phyloP scores from a whole-genome alignment of 2,888 invertebrate species.

The Tetramorium bicarinatum region DNA sequence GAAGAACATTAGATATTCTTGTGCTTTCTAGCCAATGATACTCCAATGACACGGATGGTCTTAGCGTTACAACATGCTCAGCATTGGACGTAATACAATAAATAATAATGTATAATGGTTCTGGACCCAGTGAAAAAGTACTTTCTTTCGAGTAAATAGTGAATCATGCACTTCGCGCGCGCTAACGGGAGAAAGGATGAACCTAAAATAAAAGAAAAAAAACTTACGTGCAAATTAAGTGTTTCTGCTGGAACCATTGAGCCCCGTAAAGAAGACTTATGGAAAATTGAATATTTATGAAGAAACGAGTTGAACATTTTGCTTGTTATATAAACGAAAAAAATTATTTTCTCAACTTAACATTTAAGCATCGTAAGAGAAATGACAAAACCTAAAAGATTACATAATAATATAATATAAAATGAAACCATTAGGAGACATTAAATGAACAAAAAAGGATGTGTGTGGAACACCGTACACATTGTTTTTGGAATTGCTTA shows the following conservation, averaged over 20 bases:
- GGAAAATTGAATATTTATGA: constrained; percentile 75
- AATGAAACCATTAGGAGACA: constrained; percentile 77
- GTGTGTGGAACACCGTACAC: constrained; percentile 72
- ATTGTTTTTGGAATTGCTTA: constrained; percentile 78
- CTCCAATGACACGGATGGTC: constrained; percentile 67
- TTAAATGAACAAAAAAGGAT: constrained; percentile 61
- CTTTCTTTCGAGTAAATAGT: constrained; percentile 67
- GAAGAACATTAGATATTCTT: constrained; percentile 60
- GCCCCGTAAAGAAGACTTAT: constrained; percentile 72
- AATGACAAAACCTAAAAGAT: constrained; percentile 75
- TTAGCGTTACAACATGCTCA: constrained; percentile 73
- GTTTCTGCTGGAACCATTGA: constrained; percentile 76
- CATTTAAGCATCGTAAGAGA: constrained; percentile 82
- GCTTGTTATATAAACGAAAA: constrained; percentile 81
- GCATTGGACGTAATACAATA: constrained; percentile 76
- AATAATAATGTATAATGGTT: constrained; percentile 70
- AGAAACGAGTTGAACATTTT: constrained; percentile 78
- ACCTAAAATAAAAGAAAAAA: constrained; percentile 56
- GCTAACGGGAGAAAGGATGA: constrained; percentile 57
- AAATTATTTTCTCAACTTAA: constrained; percentile 86
- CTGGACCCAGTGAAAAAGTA: constrained; percentile 66
- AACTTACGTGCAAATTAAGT: constrained; percentile 76
- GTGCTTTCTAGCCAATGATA: constrained; percentile 73
- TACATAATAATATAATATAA: constrained; percentile 78
- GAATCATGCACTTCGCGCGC: constrained; percentile 49